Evolutionary conservation across 2,113 vertebrate species (phyloP).

Genomic region (Pandion haliaetus): DNA sequence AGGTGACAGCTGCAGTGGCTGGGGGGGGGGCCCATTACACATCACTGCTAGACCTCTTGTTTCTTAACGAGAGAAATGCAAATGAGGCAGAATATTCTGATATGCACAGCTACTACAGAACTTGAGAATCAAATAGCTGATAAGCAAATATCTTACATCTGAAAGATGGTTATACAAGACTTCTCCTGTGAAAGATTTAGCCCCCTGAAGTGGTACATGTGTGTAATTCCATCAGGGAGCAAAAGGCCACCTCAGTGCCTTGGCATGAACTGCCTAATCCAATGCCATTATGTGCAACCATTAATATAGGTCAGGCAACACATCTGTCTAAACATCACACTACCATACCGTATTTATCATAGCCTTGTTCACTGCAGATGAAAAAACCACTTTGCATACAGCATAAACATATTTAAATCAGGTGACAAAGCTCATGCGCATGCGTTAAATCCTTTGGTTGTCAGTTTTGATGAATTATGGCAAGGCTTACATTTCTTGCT

Average conservation of each 20-base stretch:
- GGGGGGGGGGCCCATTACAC: not conserved
- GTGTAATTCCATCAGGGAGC: not conserved
- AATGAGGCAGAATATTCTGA: not conserved
- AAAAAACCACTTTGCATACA: not conserved
- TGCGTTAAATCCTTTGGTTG: accelerated
- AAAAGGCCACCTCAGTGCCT: not conserved
- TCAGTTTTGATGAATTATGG: not conserved
- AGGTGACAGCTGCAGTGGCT: not conserved
- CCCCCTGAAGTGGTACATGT: not conserved
- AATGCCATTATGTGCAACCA: accelerated
- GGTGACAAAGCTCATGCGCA: not conserved
- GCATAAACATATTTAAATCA: not conserved
- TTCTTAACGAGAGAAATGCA: not conserved
- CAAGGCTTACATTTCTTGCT: not conserved
- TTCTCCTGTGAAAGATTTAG: not conserved
- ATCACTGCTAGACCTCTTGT: not conserved
- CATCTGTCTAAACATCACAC: not conserved
- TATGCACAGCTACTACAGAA: not conserved
- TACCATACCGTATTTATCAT: not conserved
- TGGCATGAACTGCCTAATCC: not conserved
- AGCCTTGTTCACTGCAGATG: not conserved
- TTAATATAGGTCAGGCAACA: not conserved
- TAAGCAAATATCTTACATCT: not conserved
- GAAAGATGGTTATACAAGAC: not conserved
- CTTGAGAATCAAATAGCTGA: not conserved